Conservation (phyloP, 2,888 invertebrate genomes). For the Eupithecia subumbrata region DNA sequence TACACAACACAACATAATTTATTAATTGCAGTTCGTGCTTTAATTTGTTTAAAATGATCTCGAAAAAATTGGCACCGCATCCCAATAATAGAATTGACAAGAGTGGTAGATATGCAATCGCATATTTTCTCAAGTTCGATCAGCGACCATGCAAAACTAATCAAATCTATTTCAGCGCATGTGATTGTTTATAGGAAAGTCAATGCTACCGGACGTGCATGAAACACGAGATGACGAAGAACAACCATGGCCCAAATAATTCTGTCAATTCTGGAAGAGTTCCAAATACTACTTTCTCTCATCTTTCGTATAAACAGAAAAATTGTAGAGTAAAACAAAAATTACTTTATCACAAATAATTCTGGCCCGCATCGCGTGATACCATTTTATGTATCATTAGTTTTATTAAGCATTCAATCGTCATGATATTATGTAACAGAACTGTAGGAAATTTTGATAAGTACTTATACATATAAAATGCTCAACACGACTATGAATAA, state of each 20-base stretch:
- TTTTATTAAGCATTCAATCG: constrained; percentile 21
- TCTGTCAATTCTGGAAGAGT: constrained; percentile 70
- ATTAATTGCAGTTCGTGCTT: constrained; percentile 24
- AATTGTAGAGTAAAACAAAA: constrained; percentile 19
- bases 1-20: constrained; percentile 13
- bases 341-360: constrained; percentile 12
- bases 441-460: constrained; percentile 48
- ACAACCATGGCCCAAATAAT: constrained; percentile 79
- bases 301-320: constrained; percentile 45
- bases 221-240: constrained; percentile 73
- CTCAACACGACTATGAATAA: constrained; percentile 53
- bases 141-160: constrained; percentile 52
- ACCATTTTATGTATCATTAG: constrained; percentile 13
- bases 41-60: constrained; percentile 27
- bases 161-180: constrained; percentile 67
- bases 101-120: constrained; percentile 17
- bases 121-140: constrained; percentile 40
- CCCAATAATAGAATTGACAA: constrained; percentile 28
- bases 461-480: constrained; percentile 43
- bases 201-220: constrained; percentile 80
- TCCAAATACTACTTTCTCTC: constrained; percentile 74
- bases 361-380: constrained; percentile 3
- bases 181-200: constrained; percentile 77
- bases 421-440: constrained; percentile 54
- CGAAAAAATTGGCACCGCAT: constrained; percentile 22